Evolutionary conservation across 1,140 invertebrate genomes (phyloP), one percentile per base, ranked within the genome.

Genomic region (Heliconius hermathena): DNA sequence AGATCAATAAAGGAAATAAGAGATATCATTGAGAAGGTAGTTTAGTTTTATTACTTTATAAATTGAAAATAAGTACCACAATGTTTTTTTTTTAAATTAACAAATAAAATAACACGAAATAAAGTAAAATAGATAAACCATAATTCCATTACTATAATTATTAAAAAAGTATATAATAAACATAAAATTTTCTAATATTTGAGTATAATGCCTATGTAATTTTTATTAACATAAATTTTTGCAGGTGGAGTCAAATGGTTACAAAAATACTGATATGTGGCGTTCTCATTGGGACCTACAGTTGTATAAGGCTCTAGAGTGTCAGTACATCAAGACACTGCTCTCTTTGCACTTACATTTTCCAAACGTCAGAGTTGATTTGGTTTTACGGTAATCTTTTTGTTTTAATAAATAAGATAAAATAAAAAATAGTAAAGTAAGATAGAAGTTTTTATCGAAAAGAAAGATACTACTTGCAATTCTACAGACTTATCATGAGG

Each of bases 241-340:
- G 6, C 49, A 95, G 94, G 93, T 95, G 73, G 94, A 94, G 81
- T 78, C 87, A 3, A 95, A 95, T 73, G 95, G 95, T 18, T 98
- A 97, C 83, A 96, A 96, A 66, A 98, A 99, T 89, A 97, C 98
- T 86, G 97, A 97, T 84, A 96, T 97, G 2, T 99, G 99, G 98
- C 97, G 98, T 89, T 95, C 97, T 22, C 99, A 99, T 93, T 99
- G 99, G 97, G 98, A 99, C 93, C 95, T 97, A 83, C 99, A 99
- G 89, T 92, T 99, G 66, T 97, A 99, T 86, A 99, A 99, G 94
- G 97, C 98, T 0, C 93, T 99, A 6, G 98, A 99, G 89, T 96
- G 97, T 87, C 98, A 99, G 91, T 99, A 99, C 89, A 96, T 97
- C 83, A 96, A 97, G 82, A 97, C 97, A 8, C 90, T 99, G 52